Conservation (phyloP, 53 echinoderm and acorn worm genomes). For the Arbacia lixula region DNA sequence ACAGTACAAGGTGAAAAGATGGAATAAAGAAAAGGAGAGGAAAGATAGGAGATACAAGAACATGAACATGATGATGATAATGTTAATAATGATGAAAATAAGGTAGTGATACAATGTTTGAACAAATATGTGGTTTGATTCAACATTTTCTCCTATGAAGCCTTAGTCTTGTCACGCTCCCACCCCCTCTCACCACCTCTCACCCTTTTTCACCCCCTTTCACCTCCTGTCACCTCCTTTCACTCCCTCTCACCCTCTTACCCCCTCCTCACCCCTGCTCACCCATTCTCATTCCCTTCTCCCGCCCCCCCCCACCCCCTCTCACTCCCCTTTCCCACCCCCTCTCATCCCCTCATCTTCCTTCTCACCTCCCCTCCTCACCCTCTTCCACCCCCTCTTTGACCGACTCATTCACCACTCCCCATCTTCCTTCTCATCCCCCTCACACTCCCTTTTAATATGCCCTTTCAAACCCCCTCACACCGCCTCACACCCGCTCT, state of each 20-base stretch:
- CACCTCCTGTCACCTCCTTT: not conserved
- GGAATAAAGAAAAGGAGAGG: too few species aligned
- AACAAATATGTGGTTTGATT: too few species aligned
- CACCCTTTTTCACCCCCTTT: not conserved
- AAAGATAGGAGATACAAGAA: too few species aligned
- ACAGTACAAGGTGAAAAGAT: too few species aligned
- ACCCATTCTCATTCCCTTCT: not conserved
- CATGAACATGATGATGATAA: too few species aligned
- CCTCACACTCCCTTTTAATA: not conserved
- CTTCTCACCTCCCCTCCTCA: not conserved
- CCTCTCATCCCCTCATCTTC: not conserved
- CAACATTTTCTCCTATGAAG: too few species aligned
- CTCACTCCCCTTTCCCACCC: not conserved
- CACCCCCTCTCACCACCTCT: not conserved
- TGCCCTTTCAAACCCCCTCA: not conserved
- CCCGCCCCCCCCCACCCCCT: not conserved
- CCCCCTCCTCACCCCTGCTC: too few species aligned
- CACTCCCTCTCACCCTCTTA: not conserved
- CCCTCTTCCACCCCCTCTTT: not conserved
- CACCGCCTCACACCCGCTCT: not conserved
- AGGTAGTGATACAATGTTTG: too few species aligned
- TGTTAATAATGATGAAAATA: too few species aligned
- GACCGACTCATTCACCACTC: too few species aligned
- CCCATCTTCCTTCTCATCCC: not conserved
- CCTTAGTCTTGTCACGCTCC: not conserved